Evolutionary conservation across 2,888 invertebrate species (phyloP), one percentile per base, ranked within the genome.

Genomic region (Pristionchus fissidentatus): DNA sequence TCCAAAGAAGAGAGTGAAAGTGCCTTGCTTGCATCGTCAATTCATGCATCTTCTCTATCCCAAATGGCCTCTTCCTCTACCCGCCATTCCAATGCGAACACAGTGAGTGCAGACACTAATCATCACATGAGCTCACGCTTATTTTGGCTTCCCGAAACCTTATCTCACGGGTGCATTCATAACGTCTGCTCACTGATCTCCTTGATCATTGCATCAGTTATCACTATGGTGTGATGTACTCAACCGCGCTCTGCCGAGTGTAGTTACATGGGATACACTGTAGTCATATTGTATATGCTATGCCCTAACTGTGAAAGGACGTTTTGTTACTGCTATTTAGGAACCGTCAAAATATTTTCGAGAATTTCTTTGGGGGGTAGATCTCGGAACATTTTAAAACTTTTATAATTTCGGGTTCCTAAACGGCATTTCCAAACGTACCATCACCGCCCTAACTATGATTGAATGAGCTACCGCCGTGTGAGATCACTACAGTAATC

Each of bases 161-260:
- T n/a, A n/a, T n/a, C n/a, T n/a, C n/a, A n/a, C n/a, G n/a, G n/a
- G n/a, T n/a, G n/a, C n/a, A n/a, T n/a, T n/a, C n/a, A n/a, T n/a
- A n/a, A n/a, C n/a, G n/a, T n/a, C n/a, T n/a, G n/a, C n/a, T n/a
- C n/a, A n/a, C n/a, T n/a, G n/a, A n/a, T n/a, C n/a, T n/a, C n/a
- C 62, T 0, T 19, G 26, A 35, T 13, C 32, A 32, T 19, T 35
- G 7, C 35, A 10, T 62, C 22, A 35, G 32, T 62, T 62, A 62
- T 62, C 62, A 62, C 3, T 35, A 62, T 62, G 62, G 62, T 62
- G 62, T 35, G 62, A 62, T 62, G 35, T 35, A 13, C n/a, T 57
- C n/a, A 57, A 26, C 57, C 57, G 10, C 57, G 57, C 29, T 62
- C 62, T 32, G 62, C 62, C 62, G 29, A 62, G 32, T 13, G 15